phyloP scores from a whole-genome alignment of 2,797 vertebrate species.

The Enteromius anoplus region DNA sequence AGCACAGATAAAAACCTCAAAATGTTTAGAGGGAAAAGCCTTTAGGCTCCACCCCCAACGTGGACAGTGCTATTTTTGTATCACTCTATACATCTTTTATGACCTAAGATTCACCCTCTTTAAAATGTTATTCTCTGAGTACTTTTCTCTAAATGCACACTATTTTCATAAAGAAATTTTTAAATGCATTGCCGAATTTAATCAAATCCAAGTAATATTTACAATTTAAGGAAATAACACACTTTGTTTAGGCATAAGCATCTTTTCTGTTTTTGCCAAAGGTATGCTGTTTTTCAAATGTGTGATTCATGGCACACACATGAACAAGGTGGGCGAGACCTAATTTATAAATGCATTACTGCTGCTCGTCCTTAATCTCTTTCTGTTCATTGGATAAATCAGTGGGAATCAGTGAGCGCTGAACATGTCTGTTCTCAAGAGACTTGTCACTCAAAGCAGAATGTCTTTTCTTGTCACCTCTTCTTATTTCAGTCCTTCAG shows the following conservation, averaged over 20 bases:
- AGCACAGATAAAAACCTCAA: background rate
- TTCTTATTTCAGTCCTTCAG: conserved; percentile 8
- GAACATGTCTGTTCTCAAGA: background rate
- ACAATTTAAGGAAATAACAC: background rate
- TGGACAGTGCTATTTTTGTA: conserved; percentile 54
- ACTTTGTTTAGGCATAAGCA: background rate
- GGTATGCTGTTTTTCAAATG: background rate
- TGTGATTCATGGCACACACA: conserved; percentile 20
- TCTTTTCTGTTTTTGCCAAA: conserved; percentile 13
- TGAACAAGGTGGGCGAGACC: conserved; percentile 68
- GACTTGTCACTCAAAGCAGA: conserved; percentile 8
- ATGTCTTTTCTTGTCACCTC: conserved; percentile 3
- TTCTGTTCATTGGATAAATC: conserved; percentile 59
- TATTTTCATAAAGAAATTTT: background rate
- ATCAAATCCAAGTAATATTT: conserved; percentile 25
- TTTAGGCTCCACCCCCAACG: conserved; percentile 21
- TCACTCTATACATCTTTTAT: conserved; percentile 50
- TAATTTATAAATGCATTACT: conserved; percentile 77
- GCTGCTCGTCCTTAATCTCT: conserved; percentile 71
- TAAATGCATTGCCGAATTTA: background rate
- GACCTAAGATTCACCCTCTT: conserved; percentile 32
- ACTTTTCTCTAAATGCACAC: conserved; percentile 29
- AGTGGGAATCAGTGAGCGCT: background rate
- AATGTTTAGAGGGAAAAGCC: conserved; percentile 36
- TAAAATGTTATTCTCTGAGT: conserved; percentile 32